Conservation (phyloP, 2,113 vertebrate genomes). For the Indicator maculatus region DNA sequence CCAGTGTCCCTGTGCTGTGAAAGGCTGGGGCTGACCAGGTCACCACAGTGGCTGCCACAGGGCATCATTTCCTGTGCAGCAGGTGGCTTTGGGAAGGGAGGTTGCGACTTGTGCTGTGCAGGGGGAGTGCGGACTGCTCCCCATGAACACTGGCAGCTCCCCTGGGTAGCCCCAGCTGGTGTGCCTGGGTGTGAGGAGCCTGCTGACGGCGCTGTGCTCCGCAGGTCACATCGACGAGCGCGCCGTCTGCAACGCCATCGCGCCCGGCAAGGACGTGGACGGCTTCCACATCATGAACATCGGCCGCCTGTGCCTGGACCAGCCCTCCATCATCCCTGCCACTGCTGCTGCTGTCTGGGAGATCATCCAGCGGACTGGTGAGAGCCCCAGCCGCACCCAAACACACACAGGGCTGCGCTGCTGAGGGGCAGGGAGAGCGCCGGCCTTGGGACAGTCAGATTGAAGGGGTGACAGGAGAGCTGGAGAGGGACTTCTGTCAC, state of each 20-base stretch:
- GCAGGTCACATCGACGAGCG: conserved; percentile 88
- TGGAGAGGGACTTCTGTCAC: no score
- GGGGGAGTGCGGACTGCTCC: neutral
- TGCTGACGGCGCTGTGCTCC: neutral
- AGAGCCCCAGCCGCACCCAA: neutral
- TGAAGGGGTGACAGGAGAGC: no score
- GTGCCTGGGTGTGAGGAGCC: neutral
- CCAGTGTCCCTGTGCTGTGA: neutral
- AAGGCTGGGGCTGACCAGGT: no score
- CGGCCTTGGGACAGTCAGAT: no score
- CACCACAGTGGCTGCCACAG: neutral
- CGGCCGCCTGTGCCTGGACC: conserved; percentile 90
- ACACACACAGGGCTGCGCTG: no score
- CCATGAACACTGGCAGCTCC: neutral
- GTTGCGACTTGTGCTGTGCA: neutral
- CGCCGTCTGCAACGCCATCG: conserved; percentile 85
- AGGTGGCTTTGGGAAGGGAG: neutral
- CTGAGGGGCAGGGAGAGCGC: no score
- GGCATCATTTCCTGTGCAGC: neutral
- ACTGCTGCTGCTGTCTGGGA: conserved; percentile 93
- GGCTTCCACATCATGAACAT: conserved; percentile 92
- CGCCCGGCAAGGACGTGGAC: conserved; percentile 92
- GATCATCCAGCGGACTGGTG: conserved; percentile 88
- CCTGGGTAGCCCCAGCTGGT: fast-evolving
- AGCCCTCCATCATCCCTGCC: conserved; percentile 87